A percentile compares a stretch with the other conserved stretches of the same genome.
Evolutionary conservation across 2,888 invertebrate genomes (phyloP).

Genomic region (Schrankia costaestrigalis): DNA sequence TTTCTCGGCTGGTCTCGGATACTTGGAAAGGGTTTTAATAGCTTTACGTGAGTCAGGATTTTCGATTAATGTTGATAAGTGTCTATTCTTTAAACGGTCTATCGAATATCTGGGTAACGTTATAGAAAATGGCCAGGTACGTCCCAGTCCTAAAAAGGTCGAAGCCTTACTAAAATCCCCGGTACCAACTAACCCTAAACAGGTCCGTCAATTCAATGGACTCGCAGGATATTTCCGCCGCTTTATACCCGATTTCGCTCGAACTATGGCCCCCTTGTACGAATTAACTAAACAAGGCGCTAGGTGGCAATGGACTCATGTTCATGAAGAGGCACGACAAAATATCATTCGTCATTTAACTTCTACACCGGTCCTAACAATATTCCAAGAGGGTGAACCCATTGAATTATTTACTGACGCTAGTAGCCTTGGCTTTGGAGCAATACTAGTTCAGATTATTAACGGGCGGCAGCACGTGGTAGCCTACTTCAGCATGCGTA

Average conservation of each 20-base stretch:
- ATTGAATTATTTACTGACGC: slow-evolving; percentile 5
- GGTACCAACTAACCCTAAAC: slow-evolving; percentile 23
- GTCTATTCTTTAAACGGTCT: not conserved
- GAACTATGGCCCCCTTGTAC: slow-evolving; percentile 20
- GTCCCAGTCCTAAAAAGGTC: slow-evolving; percentile 31
- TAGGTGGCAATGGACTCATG: not conserved
- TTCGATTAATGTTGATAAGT: slow-evolving; percentile 9
- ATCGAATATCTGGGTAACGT: slow-evolving; percentile 11
- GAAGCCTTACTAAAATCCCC: slow-evolving; percentile 33
- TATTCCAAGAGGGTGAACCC: slow-evolving; percentile 5
- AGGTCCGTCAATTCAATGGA: slow-evolving; percentile 20
- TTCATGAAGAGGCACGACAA: slow-evolving; percentile 20
- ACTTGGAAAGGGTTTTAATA: slow-evolving; percentile 22
- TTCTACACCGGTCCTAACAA: slow-evolving; percentile 3
- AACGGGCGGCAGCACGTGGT: slow-evolving; percentile 3
- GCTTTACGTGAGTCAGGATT: slow-evolving; percentile 30
- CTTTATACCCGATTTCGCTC: slow-evolving; percentile 24
- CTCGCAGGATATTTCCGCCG: slow-evolving; percentile 21
- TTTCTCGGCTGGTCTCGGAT: slow-evolving; percentile 15
- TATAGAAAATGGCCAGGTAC: slow-evolving; percentile 25
- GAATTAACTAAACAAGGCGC: slow-evolving; percentile 12
- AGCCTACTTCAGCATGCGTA: slow-evolving; percentile 7
- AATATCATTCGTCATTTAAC: slow-evolving; percentile 2
- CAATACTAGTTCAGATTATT: slow-evolving; percentile 3
- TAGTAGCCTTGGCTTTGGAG: slow-evolving; percentile 6